Conservation (phyloP, 2,113 vertebrate species). For the Stigmatopora nigra region DNA sequence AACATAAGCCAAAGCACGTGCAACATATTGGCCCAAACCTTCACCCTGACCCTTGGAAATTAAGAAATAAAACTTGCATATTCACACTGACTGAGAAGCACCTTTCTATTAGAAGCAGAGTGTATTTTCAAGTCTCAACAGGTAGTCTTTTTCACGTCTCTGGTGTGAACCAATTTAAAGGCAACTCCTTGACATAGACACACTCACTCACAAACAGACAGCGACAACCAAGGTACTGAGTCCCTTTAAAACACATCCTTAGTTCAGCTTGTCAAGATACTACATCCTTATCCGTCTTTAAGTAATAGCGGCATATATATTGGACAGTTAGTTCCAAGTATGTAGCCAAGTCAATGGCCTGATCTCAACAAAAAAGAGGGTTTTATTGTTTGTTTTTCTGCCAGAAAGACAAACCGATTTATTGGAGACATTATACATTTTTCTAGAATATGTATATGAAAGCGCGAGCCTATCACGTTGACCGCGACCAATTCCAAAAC, state of each 20-base stretch:
- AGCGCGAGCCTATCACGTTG: no score
- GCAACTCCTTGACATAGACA: background rate
- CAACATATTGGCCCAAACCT: background rate
- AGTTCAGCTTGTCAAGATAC: no score
- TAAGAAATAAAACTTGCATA: background rate
- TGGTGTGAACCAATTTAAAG: background rate
- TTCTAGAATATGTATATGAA: no score
- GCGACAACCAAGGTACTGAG: background rate
- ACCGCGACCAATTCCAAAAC: no score
- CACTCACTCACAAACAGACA: background rate
- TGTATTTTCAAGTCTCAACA: background rate
- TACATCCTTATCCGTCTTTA: no score
- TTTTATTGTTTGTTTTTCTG: background rate
- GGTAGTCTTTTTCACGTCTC: background rate
- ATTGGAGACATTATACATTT: no score
- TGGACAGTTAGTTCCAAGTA: no score
- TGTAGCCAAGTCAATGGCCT: no score
- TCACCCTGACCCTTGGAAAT: constrained; percentile 20
- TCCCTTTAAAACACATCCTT: background rate
- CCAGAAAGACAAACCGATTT: no score
- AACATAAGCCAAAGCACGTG: constrained; percentile 3
- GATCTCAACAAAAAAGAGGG: no score
- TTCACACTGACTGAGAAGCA: constrained; percentile 20
- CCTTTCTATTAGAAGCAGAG: constrained; percentile 14
- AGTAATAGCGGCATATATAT: no score